These are phyloP conservation scores for Cladopsammia gracilis DNA, from an alignment of 64 coral and sea anemone genomes.

Conservation along the genomic window DNA sequence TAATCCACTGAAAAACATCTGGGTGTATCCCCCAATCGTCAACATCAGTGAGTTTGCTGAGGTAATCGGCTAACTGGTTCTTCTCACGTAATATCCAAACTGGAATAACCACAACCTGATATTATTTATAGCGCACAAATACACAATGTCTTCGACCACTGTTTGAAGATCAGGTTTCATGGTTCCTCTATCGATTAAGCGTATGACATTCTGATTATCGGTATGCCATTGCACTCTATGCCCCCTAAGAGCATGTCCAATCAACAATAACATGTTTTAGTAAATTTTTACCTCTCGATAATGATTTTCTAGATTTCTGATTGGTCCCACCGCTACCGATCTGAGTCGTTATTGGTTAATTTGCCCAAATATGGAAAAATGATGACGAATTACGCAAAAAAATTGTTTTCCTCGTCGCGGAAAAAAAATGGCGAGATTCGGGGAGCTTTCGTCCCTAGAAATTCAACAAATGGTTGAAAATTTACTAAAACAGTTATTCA, in stretches of 20 bases:
- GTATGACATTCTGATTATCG: constrained; percentile 49
- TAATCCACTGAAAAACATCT: constrained; percentile 34
- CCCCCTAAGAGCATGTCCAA: constrained; percentile 13
- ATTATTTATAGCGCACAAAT: constrained; percentile 23
- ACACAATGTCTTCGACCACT: constrained; percentile 25
- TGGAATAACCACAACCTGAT: constrained; percentile 14
- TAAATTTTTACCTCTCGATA: no score
- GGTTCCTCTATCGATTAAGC: constrained; percentile 45
- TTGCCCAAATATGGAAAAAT: no score
- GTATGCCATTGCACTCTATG: constrained; percentile 61
- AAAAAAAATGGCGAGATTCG: no score
- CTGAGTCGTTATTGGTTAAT: no score
- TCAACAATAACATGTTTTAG: background rate
- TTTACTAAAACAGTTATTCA: no score
- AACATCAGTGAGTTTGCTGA: constrained; percentile 53
- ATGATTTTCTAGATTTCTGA: no score
- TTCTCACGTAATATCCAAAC: constrained; percentile 44
- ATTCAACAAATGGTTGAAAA: no score
- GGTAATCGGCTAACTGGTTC: constrained; percentile 59
- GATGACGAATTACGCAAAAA: no score
- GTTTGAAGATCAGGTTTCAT: constrained; percentile 1
- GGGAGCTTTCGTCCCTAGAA: no score
- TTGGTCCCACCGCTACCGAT: no score
- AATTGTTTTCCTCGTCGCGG: no score
- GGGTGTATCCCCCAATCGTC: constrained; percentile 47